A percentile compares a stretch with the other conserved stretches of the same genome.
These are phyloP conservation scores for Drosophila pseudoananassae DNA, from an alignment of 1,140 invertebrate species.

Conservation along the genomic window DNA sequence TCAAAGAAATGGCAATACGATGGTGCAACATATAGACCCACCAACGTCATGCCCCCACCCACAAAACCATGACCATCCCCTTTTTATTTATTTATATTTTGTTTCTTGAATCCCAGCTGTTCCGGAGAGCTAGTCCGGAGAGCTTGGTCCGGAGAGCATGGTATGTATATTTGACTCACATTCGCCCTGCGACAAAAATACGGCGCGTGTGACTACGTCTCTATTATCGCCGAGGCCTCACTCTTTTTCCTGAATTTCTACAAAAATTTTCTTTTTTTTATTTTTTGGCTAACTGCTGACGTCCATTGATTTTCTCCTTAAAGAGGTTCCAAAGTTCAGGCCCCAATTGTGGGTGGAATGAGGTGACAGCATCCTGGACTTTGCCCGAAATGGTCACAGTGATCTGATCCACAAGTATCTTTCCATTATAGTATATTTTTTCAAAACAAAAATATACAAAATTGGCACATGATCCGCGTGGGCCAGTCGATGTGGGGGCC, in stretches of 20 bases:
- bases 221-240: conserved; percentile 48
- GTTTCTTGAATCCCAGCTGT: conserved; percentile 26
- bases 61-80: conserved; percentile 24
- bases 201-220: conserved; percentile 59
- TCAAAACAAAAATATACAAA: conserved; percentile 13
- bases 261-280: conserved; percentile 13
- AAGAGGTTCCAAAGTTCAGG: conserved; percentile 61
- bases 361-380: conserved; percentile 43
- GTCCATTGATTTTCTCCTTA: conserved; percentile 38
- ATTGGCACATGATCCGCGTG: conserved; percentile 64
- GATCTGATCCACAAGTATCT: conserved; percentile 30
- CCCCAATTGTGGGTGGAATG: conserved; percentile 25
- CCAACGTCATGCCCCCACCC: conserved; percentile 19
- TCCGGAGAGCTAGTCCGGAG: not conserved
- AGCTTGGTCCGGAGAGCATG: not conserved
- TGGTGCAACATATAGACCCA: not conserved
- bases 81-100: not conserved
- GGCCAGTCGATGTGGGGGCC: conserved; percentile 32
- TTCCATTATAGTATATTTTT: conserved; percentile 33
- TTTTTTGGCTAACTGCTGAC: conserved; percentile 68
- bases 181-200: conserved; percentile 61
- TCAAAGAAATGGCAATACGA: conserved; percentile 32
- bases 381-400: conserved; percentile 38
- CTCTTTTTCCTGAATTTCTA: conserved; percentile 11
- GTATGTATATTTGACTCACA: conserved; percentile 73